Base-by-base conservation (phyloP, 2,888 invertebrate genomes). In the Linnaemya tessellans region DNA sequence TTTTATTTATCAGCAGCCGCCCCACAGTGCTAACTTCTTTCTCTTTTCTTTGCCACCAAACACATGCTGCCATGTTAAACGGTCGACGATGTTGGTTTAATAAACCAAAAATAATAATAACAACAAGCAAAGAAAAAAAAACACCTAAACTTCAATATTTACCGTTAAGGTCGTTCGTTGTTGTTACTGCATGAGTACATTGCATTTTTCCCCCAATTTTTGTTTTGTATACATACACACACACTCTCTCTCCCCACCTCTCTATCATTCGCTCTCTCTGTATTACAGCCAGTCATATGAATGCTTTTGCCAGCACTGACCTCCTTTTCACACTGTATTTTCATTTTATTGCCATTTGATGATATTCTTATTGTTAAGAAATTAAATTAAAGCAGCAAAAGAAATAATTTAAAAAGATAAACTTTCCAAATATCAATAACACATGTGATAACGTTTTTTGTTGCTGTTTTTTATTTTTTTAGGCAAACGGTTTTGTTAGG, bases 111-210 rank as follows among this genome's bases (percentile, higher is more conserved):
- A 64, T 41, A 43, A 64, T 25, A 64, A 64, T 13, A 41, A 20
- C 41, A 65, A 43, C 30, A 30, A 30, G n/a, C 30, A 30, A 30
- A 2, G 5, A 30, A 65, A 43, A 51, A 64, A 41, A 79, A 64
- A 73, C 41, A 60, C 58, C 22, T 49, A 65, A 67, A 78, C 51
- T 71, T 68, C 64, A 75, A 65, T 80, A 51, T 84, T 67, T 71
- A 77, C 84, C 80, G 80, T 80, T 84, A 84, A 84, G 84, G 84
- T 84, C 84, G 80, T 84, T 80, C 51, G 71, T 83, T 35, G 25
- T 22, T 60, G 35, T 38, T 60, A 46, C 25, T 43, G 8, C 20
- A 51, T 60, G 60, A 56, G 30, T 65, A 18, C 18, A 43, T 20
- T 46, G 35, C 62, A 56, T 77, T 65, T 77, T 51, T 58, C 11